Percentiles rank a stretch among this genome's conserved stretches.
Evolutionary conservation across 1,140 invertebrate genomes (phyloP).

Genomic region (Lordiphosa stackelbergi): DNA sequence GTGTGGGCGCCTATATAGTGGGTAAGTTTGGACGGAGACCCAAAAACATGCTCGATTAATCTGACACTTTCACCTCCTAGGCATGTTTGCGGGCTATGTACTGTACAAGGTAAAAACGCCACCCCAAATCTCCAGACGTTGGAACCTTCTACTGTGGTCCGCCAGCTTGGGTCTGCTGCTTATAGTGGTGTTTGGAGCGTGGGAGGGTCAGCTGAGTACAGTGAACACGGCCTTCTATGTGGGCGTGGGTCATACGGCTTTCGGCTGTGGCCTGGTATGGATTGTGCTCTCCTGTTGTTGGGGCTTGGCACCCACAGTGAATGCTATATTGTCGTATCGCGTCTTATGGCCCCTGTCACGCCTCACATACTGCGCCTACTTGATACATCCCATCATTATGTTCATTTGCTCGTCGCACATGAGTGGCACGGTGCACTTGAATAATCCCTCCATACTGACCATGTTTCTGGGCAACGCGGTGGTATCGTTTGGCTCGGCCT

Average conservation of each 20-base stretch:
- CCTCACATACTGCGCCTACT: conserved; percentile 93
- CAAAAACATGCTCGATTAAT: background rate
- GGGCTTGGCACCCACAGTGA: conserved; percentile 85
- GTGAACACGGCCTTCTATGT: conserved; percentile 83
- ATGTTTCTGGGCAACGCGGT: conserved; percentile 88
- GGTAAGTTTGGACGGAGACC: conserved; percentile 77
- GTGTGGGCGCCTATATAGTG: conserved; percentile 88
- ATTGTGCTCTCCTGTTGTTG: conserved; percentile 88
- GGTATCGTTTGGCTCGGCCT: conserved; percentile 86
- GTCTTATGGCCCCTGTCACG: conserved; percentile 90
- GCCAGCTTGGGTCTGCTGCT: conserved; percentile 80
- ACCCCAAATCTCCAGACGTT: conserved; percentile 81
- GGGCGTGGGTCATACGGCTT: conserved; percentile 82
- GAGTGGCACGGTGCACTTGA: conserved; percentile 86
- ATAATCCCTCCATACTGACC: conserved; percentile 84
- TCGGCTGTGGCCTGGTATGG: conserved; percentile 87
- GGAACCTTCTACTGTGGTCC: conserved; percentile 81
- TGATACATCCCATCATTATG: conserved; percentile 92
- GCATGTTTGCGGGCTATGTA: conserved; percentile 86
- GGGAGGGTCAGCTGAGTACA: conserved; percentile 83
- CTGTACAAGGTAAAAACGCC: conserved; percentile 84
- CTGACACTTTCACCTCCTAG: conserved; percentile 49
- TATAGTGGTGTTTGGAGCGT: conserved; percentile 87
- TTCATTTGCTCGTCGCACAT: conserved; percentile 85
- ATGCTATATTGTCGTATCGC: conserved; percentile 87